Evolutionary conservation across 1,140 invertebrate species (phyloP), one percentile per base, ranked within the genome.

Genomic region (Holcopasites calliopsidis): DNA sequence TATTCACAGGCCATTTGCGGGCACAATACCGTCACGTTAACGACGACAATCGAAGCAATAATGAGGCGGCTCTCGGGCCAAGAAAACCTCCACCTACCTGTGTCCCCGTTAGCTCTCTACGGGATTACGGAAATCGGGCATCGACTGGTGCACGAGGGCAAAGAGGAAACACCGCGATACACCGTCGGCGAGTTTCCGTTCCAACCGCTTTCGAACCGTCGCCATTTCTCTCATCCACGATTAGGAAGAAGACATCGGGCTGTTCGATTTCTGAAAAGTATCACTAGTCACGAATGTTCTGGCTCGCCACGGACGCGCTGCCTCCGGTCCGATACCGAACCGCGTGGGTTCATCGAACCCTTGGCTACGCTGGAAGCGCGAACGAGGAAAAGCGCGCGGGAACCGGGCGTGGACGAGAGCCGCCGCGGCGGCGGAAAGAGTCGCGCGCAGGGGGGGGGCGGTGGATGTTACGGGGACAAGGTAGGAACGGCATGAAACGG

Each of bases 401-500:
- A 80, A 60, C 57, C 54, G 42, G 40, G 57, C 77, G 50, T 38
- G 55, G 60, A 49, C 54, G 64, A 57, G 44, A 47, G 31, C 21
- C 23, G 42, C n/a, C n/a, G 21, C 18, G 38, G 16, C 1, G 35
- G 21, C 11, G 31, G n/a, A 21, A 18, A 35, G 33, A n/a, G n/a
- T n/a, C 21, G 31, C 11, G 38, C 18, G 26, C n/a, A 31, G 35
- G 42, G 21, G 44, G 42, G 62, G 54, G 58, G 57, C 57, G 65
- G 68, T 78, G 82, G 84, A 80, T 69, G 78, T 77, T 80, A 88
- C 80, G 79, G 79, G 62, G 83, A 85, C 81, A 80, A 33, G 76
- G 80, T 82, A 89, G 84, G 90, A 91, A 88, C 88, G 88, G 90
- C 85, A 89, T 87, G 86, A 80, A 88, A 89, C 85, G 81, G 44